Conservation (phyloP, 1,140 invertebrate genomes). For the Magallana angulata region DNA sequence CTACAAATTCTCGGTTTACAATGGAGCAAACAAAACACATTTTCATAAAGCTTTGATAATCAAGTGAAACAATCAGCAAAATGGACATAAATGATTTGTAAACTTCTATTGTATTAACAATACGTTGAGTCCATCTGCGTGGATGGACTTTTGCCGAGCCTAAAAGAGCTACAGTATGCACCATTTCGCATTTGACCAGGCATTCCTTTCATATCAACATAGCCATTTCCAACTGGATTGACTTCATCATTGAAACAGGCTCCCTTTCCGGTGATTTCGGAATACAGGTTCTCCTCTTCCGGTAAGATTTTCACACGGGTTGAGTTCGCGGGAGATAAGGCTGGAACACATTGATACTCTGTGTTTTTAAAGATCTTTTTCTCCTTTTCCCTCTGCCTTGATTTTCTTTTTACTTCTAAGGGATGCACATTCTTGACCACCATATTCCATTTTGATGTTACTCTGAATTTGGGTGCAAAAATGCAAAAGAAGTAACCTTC, state of each 20-base stretch:
- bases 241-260: background rate
- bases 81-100: too few species aligned
- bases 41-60: too few species aligned
- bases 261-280: background rate
- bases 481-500: too few species aligned
- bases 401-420: background rate
- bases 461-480: background rate
- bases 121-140: too few species aligned
- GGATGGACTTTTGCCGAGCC: background rate
- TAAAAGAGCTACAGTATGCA: background rate
- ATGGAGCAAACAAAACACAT: too few species aligned
- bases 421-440: background rate
- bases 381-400: background rate
- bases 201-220: constrained; percentile 26
- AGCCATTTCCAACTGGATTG: background rate
- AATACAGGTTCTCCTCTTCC: background rate
- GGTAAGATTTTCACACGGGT: background rate
- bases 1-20: too few species aligned
- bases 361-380: background rate
- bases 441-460: constrained; percentile 7
- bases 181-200: background rate
- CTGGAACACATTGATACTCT: background rate
- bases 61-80: too few species aligned
- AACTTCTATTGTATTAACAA: too few species aligned
- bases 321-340: background rate